Evolutionary conservation across 2,113 vertebrate genomes (phyloP).

Genomic region (Pandion haliaetus): DNA sequence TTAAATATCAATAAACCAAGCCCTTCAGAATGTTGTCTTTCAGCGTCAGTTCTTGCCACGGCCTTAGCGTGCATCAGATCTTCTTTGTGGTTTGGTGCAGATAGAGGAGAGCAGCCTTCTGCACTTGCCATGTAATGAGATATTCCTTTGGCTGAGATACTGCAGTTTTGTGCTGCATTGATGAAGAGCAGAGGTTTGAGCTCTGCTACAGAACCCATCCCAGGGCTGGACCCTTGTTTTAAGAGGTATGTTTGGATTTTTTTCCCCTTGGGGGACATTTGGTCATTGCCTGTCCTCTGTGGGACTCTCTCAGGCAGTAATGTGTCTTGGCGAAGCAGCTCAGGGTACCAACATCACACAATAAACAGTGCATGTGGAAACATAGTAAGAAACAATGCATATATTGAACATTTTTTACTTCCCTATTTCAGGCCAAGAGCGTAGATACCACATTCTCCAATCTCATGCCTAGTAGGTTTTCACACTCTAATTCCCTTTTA

Average conservation of each 20-base stretch:
- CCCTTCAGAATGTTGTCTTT: not conserved
- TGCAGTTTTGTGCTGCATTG: not conserved
- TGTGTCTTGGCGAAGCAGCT: not conserved
- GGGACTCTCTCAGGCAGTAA: not conserved
- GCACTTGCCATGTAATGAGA: not conserved
- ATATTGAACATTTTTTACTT: not conserved
- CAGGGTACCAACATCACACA: not conserved
- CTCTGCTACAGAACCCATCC: not conserved
- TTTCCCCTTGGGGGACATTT: not conserved
- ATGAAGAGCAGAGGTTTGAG: not conserved
- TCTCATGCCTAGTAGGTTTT: not conserved
- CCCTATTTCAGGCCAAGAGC: not conserved
- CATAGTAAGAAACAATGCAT: not conserved
- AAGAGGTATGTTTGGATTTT: not conserved
- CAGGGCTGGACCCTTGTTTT: not conserved
- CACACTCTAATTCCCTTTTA: not conserved
- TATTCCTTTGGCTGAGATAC: not conserved
- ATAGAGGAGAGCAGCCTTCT: not conserved
- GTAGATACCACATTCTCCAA: not conserved
- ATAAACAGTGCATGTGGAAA: not conserved
- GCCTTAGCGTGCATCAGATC: not conserved
- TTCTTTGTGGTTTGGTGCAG: not conserved
- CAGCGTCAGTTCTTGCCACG: fast-evolving
- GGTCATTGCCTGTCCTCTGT: not conserved
- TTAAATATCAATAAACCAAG: not conserved